A percentile compares a stretch with the other conserved stretches of the same genome.
phyloP scores from a whole-genome alignment of 2,797 vertebrate genomes.

The Darevskia nairensis region DNA sequence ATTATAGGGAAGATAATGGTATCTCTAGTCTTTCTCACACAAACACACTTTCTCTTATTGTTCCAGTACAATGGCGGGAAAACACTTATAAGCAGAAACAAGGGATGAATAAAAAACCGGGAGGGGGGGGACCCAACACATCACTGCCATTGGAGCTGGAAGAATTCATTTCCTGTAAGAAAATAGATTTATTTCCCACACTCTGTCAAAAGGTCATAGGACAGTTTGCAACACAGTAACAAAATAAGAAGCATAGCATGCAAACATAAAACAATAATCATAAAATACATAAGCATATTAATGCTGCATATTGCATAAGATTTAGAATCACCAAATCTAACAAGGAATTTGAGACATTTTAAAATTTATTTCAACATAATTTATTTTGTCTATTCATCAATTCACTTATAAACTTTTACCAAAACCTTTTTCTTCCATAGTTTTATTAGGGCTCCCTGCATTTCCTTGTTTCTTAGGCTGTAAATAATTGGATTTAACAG shows the following conservation, averaged over 20 bases:
- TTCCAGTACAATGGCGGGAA: background rate
- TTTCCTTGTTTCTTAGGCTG: conserved; percentile 55
- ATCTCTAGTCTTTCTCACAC: background rate
- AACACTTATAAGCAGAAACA: background rate
- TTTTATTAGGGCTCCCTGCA: conserved; percentile 49
- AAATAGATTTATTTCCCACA: too few relatives aligned
- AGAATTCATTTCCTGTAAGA: too few relatives aligned
- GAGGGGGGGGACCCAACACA: too few relatives aligned
- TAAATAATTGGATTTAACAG: conserved; percentile 67
- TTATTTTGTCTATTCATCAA: background rate
- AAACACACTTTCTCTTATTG: background rate
- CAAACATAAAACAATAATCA: too few relatives aligned
- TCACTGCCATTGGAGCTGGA: too few relatives aligned
- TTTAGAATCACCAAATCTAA: background rate
- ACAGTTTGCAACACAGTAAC: too few relatives aligned
- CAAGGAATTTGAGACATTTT: background rate
- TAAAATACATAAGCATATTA: too few relatives aligned
- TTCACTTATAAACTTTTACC: background rate
- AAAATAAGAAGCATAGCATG: too few relatives aligned
- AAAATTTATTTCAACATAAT: background rate
- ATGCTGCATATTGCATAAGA: too few relatives aligned
- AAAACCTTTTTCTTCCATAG: background rate
- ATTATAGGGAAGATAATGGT: background rate
- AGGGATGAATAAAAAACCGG: too few relatives aligned
- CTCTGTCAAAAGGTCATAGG: too few relatives aligned